These are phyloP conservation scores for Erebia aethiops DNA, from an alignment of 2,888 invertebrate genomes.

Conservation along the genomic window DNA sequence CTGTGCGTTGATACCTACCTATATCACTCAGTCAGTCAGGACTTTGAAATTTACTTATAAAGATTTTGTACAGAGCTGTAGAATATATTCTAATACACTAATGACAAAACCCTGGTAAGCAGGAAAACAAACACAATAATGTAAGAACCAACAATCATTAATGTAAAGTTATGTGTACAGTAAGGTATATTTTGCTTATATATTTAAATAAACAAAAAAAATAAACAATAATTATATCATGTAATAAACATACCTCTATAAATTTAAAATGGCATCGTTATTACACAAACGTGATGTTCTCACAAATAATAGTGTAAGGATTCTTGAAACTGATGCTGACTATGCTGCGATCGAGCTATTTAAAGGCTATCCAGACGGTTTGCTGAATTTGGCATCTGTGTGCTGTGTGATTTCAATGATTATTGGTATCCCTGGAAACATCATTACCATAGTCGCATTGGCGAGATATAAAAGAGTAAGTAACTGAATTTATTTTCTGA, in stretches of 20 bases:
- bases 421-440: conserved; percentile 91
- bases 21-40: too few relatives aligned
- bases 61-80: not conserved
- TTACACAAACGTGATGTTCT: not conserved
- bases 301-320: conserved; percentile 10
- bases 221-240: not conserved
- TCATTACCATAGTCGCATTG: conserved; percentile 89
- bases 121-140: conserved; percentile 9
- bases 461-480: conserved; percentile 89
- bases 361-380: conserved; percentile 85
- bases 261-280: not conserved
- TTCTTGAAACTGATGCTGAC: conserved; percentile 54
- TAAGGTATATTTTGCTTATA: not conserved
- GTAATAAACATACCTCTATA: too few relatives aligned
- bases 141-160: not conserved
- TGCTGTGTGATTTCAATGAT: conserved; percentile 89
- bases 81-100: not conserved
- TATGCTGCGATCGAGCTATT: conserved; percentile 80
- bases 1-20: too few relatives aligned
- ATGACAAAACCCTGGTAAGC: not conserved
- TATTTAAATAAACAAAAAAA: not conserved
- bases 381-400: conserved; percentile 86
- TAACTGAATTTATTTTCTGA: conserved; percentile 21
- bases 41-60: too few relatives aligned
- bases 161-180: not conserved